phyloP scores from a whole-genome alignment of 1,140 invertebrate genomes.

The Saccostrea cuccullata region DNA sequence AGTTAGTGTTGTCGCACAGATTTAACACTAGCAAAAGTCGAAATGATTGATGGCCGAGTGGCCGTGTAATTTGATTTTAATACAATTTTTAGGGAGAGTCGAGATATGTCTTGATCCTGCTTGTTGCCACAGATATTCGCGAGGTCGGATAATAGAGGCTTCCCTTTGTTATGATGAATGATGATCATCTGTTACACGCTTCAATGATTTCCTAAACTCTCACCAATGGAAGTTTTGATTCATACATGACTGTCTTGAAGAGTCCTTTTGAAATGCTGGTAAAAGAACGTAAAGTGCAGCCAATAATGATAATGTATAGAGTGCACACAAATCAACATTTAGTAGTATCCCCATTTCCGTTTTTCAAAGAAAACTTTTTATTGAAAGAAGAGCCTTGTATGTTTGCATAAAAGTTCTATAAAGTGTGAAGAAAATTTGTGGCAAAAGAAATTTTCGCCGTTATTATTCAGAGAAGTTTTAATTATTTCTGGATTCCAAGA shows the following conservation, averaged over 20 bases:
- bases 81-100: conserved; percentile 11
- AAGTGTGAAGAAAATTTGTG: too few species aligned
- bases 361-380: neutral
- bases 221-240: neutral
- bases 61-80: conserved; percentile 22
- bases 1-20: neutral
- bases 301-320: neutral
- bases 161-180: conserved; percentile 22
- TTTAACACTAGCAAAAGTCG: neutral
- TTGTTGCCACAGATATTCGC: neutral
- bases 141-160: neutral
- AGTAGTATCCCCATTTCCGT: neutral
- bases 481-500: too few species aligned
- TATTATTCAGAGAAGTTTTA: too few species aligned
- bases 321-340: conserved; percentile 26
- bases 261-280: neutral
- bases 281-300: neutral
- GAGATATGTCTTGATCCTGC: neutral
- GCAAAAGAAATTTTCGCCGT: too few species aligned
- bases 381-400: too few species aligned
- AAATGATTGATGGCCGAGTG: neutral
- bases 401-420: too few species aligned
- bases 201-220: neutral
- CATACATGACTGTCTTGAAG: neutral
- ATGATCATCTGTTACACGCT: conserved; percentile 26